Evolutionary conservation across 2,888 invertebrate genomes (phyloP).

Genomic region (Halocaridina rubra): DNA sequence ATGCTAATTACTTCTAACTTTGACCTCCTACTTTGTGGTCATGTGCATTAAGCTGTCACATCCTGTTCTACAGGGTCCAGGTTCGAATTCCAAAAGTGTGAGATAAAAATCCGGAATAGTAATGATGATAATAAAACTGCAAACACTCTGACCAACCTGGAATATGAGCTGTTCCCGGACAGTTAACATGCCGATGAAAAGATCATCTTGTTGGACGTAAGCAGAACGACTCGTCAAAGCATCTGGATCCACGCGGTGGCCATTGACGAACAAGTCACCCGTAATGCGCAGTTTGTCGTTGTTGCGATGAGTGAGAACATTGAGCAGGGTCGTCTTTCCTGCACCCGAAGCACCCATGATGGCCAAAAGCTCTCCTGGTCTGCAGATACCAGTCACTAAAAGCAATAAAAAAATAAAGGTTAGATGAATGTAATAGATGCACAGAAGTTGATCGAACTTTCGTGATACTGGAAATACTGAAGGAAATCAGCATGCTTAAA

Average conservation of each 20-base stretch:
- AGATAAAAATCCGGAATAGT: too few species aligned
- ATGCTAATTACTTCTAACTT: too few species aligned
- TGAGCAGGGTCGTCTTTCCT: conserved; percentile 72
- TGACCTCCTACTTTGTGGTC: too few species aligned
- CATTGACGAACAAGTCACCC: conserved; percentile 74
- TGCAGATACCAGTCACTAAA: conserved; percentile 83
- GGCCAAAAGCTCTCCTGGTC: conserved; percentile 86
- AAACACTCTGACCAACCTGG: conserved; percentile 78
- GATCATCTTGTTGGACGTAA: conserved; percentile 93
- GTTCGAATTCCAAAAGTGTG: too few species aligned
- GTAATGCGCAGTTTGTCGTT: conserved; percentile 56
- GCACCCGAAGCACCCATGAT: conserved; percentile 79
- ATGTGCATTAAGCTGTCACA: too few species aligned
- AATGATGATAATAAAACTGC: too few species aligned
- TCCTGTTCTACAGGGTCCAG: too few species aligned
- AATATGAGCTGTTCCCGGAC: conserved; percentile 90
- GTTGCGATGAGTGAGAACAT: conserved; percentile 69
- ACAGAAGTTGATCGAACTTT: too few species aligned
- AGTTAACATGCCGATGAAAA: conserved; percentile 90
- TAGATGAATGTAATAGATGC: too few species aligned
- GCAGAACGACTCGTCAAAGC: conserved; percentile 74
- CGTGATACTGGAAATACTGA: too few species aligned
- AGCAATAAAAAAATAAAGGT: too few species aligned
- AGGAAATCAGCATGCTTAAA: too few species aligned
- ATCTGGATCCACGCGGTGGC: conserved; percentile 77